Base-by-base conservation (phyloP, 2,113 vertebrate genomes). In the Physeter macrocephalus region DNA sequence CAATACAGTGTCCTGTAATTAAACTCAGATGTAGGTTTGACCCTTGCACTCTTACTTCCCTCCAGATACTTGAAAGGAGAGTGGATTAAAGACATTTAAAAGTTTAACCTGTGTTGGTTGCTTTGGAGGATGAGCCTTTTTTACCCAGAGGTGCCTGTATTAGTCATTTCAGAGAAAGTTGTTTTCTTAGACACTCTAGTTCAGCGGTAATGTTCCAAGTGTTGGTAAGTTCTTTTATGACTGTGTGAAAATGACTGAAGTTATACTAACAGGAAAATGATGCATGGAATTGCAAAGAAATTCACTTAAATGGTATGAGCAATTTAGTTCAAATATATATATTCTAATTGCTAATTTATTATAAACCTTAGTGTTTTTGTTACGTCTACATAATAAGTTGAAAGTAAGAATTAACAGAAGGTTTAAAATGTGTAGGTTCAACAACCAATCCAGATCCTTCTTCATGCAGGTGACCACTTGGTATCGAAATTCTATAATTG, bases 11-110 rank as follows among this genome's bases (percentile, higher is more conserved):
- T 96, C 94, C 61, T 90, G 1, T 97, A 97, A 98, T 97, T 94
- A 94, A 96, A 96, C 49, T 96, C 97, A 97, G 95, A 97, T 97
- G 97, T 52, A 75, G 57, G 23, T 29, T 93, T 97, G 95, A 97
- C 96, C 97, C 87, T 90, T 78, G 27, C n/a, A 80, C 0, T 0
- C 75, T 94, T 36, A 74, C 8, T 29, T 88, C 69, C 94, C 89
- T 69, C 39, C 64, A 43, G 74, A 94, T 90, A 97, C 41, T 71
- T 98, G 86, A 91, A 88, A 88, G 88, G 21, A 64, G 93, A 97
- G 66, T 82, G 71, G 36, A 93, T 81, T 96, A 91, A 95, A 92
- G 39, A 59, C 95, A 83, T 97, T 97, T 93, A 95, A 57, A 87
- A 92, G 72, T 94, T 92, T 90, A 98, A 75, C 71, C 92, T 96